phyloP scores from a whole-genome alignment of 2,113 vertebrate genomes.

The Halcyon senegalensis region DNA sequence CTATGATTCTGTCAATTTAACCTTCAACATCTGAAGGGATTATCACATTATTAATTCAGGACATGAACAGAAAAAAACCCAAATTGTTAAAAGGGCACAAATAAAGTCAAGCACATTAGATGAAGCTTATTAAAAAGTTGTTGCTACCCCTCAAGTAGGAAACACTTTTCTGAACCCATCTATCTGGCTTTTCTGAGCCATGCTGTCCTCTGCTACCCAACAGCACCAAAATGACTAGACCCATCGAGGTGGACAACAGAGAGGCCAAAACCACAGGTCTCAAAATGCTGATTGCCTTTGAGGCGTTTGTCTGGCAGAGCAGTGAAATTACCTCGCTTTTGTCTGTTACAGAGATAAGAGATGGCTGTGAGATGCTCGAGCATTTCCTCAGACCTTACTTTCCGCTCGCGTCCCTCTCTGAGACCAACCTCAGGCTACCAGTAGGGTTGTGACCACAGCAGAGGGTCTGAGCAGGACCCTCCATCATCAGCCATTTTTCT shows the following conservation, averaged over 20 bases:
- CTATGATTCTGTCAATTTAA: background rate
- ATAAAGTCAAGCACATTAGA: background rate
- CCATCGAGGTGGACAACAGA: background rate
- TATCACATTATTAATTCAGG: background rate
- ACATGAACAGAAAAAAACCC: background rate
- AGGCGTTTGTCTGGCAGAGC: background rate
- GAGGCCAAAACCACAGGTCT: background rate
- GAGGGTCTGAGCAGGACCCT: background rate
- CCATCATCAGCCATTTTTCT: background rate
- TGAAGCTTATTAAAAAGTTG: background rate
- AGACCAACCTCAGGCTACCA: background rate
- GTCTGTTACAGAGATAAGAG: background rate
- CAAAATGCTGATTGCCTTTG: rapidly evolving
- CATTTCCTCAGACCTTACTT: background rate
- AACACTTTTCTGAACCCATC: background rate
- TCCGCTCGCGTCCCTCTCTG: background rate
- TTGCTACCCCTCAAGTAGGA: background rate
- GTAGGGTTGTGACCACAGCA: background rate
- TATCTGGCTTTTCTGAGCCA: background rate
- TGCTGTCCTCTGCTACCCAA: background rate
- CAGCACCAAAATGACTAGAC: background rate
- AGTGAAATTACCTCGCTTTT: background rate
- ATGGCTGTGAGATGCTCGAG: rapidly evolving
- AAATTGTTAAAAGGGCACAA: background rate
- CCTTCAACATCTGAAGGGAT: background rate